These are phyloP conservation scores for Matsumyia berberina DNA, from an alignment of 2,888 invertebrate genomes.

Conservation along the genomic window DNA sequence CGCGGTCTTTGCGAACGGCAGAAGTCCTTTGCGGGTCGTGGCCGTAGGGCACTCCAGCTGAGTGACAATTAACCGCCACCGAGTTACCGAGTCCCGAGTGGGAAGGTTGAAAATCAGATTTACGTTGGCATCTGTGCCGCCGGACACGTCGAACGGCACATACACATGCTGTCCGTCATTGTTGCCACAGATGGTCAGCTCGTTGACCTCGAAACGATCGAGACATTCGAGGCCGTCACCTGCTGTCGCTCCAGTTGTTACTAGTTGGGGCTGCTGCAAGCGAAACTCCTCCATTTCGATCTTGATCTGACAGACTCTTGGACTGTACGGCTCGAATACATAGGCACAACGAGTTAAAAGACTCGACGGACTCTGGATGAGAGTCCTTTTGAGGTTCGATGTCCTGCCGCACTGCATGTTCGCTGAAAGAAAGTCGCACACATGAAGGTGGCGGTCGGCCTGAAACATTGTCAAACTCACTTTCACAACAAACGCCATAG, in stretches of 20 bases:
- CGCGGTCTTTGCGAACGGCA: slow-evolving; percentile 78
- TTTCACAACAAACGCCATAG: slow-evolving; percentile 83
- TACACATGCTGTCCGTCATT: slow-evolving; percentile 87
- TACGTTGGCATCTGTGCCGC: slow-evolving; percentile 79
- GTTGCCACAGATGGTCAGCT: slow-evolving; percentile 86
- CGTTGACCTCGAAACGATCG: slow-evolving; percentile 80
- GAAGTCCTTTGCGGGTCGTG: slow-evolving; percentile 67
- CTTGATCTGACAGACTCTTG: slow-evolving; percentile 82
- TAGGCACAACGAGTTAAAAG: slow-evolving; percentile 79
- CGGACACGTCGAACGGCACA: slow-evolving; percentile 81
- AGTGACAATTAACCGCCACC: slow-evolving; percentile 87
- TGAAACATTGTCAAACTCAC: slow-evolving; percentile 77
- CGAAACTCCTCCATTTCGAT: slow-evolving; percentile 81
- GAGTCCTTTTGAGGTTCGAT: slow-evolving; percentile 81
- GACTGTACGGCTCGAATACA: slow-evolving; percentile 81
- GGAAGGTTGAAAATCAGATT: slow-evolving; percentile 85
- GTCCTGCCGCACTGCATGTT: slow-evolving; percentile 81
- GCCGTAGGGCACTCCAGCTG: slow-evolving; percentile 86
- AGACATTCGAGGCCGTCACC: slow-evolving; percentile 77
- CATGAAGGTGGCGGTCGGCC: neutral
- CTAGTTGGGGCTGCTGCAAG: slow-evolving; percentile 78
- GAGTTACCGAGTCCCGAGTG: slow-evolving; percentile 80
- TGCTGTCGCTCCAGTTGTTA: slow-evolving; percentile 35
- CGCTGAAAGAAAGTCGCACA: slow-evolving; percentile 76
- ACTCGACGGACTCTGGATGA: slow-evolving; percentile 80